Conservation (phyloP, 2,113 vertebrate species). For the Leuciscus idus region DNA sequence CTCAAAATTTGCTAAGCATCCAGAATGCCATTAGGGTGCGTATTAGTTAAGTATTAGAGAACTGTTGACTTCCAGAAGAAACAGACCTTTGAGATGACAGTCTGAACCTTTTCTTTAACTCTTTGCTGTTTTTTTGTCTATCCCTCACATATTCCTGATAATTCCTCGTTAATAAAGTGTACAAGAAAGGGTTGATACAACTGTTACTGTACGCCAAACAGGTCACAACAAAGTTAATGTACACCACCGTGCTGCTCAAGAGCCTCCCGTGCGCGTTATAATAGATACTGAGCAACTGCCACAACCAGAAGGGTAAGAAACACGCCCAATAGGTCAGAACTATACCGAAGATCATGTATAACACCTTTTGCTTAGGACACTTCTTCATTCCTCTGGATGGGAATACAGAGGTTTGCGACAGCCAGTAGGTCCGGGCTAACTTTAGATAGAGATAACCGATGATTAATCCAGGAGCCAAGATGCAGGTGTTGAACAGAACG, state of each 20-base stretch:
- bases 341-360: slow-evolving; percentile 65
- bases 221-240: slow-evolving; percentile 63
- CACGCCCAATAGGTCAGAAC: slow-evolving; percentile 65
- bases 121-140: slow-evolving; percentile 44
- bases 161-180: slow-evolving; percentile 64
- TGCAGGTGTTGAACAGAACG: slow-evolving; percentile 64
- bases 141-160: slow-evolving; percentile 63
- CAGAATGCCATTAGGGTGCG: slow-evolving; percentile 16
- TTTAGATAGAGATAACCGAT: slow-evolving; percentile 64
- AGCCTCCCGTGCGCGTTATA: slow-evolving; percentile 50
- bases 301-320: slow-evolving; percentile 66
- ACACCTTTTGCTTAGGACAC: slow-evolving; percentile 61
- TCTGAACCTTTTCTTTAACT: slow-evolving; percentile 54
- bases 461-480: slow-evolving; percentile 62
- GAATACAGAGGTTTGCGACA: slow-evolving; percentile 53
- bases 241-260: slow-evolving; percentile 57
- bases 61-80: slow-evolving; percentile 59
- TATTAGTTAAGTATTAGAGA: slow-evolving; percentile 49
- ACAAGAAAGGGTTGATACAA: slow-evolving; percentile 67
- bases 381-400: slow-evolving; percentile 46
- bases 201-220: slow-evolving; percentile 67
- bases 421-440: slow-evolving; percentile 64
- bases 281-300: slow-evolving; percentile 64
- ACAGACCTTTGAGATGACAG: slow-evolving; percentile 57
- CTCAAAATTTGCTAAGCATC: slow-evolving; percentile 27